These are phyloP conservation scores for Catalaphyllia jardinei DNA, from an alignment of 64 coral and sea anemone genomes.

Conservation along the genomic window DNA sequence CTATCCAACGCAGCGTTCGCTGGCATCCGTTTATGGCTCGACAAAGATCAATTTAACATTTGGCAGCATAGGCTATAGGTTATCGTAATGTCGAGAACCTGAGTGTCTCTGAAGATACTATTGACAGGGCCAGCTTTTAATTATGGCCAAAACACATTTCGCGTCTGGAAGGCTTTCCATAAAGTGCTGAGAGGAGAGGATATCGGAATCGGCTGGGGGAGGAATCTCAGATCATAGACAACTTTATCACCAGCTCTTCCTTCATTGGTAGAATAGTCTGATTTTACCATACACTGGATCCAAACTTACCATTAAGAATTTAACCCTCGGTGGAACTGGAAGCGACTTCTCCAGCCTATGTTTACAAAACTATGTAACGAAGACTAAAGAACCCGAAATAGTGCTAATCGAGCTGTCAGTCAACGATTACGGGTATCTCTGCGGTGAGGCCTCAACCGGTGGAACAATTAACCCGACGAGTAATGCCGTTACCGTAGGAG, in stretches of 20 bases:
- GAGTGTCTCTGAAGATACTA: neutral
- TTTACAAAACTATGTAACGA: slow-evolving; percentile 66
- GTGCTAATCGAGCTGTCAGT: slow-evolving; percentile 70
- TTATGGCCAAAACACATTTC: slow-evolving; percentile 16
- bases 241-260: slow-evolving; percentile 44
- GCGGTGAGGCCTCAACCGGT: slow-evolving; percentile 63
- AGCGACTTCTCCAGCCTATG: slow-evolving; percentile 86
- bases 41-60: neutral
- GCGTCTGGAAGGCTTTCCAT: slow-evolving; percentile 2
- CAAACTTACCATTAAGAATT: slow-evolving; percentile 23
- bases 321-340: slow-evolving; percentile 81
- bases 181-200: slow-evolving; percentile 42
- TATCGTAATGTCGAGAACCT: slow-evolving; percentile 1
- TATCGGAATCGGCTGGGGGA: slow-evolving; percentile 68
- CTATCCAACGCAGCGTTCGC: neutral
- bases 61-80: neutral
- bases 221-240: slow-evolving; percentile 50
- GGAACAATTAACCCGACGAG: slow-evolving; percentile 70
- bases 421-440: slow-evolving; percentile 69
- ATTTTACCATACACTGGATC: slow-evolving; percentile 47
- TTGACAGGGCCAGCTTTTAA: neutral
- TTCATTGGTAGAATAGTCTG: slow-evolving; percentile 64
- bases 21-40: neutral
- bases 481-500: slow-evolving; percentile 57
- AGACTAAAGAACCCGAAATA: slow-evolving; percentile 48